Evolutionary conservation across 2,113 vertebrate genomes (phyloP).

Genomic region (Ammospiza caudacuta): DNA sequence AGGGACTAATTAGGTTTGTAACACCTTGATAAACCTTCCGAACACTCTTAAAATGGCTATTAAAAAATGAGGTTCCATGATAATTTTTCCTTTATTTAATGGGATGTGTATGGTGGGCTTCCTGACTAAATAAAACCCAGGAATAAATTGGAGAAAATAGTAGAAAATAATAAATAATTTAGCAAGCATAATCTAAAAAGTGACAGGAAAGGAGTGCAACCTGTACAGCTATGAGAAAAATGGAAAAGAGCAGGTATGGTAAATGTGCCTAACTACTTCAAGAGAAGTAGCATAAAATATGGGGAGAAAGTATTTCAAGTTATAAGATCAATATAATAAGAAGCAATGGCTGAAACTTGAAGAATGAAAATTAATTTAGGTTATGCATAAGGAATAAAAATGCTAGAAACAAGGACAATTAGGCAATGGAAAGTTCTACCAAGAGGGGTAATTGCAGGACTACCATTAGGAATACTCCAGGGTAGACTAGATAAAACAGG

Average conservation of each 20-base stretch:
- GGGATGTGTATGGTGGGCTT: background rate
- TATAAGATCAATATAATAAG: background rate
- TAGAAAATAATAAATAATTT: background rate
- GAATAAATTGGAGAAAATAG: background rate
- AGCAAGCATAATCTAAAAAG: background rate
- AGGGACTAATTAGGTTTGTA: conserved; percentile 7
- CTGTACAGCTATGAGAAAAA: background rate
- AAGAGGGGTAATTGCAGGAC: background rate
- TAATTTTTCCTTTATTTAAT: background rate
- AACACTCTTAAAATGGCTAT: background rate
- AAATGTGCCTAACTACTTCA: background rate
- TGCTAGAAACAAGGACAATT: background rate
- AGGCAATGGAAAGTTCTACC: background rate
- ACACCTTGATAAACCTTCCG: background rate
- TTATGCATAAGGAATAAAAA: background rate
- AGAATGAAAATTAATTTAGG: background rate
- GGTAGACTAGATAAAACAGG: background rate
- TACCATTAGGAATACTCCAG: background rate
- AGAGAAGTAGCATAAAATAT: background rate
- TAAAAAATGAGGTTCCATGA: background rate
- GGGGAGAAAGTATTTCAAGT: background rate
- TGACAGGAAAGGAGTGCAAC: background rate
- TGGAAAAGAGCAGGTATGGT: background rate
- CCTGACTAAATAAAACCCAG: background rate
- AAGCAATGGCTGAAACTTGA: background rate